Base-by-base conservation (phyloP, 2,113 vertebrate genomes). In the Hippocampus mohnikei region DNA sequence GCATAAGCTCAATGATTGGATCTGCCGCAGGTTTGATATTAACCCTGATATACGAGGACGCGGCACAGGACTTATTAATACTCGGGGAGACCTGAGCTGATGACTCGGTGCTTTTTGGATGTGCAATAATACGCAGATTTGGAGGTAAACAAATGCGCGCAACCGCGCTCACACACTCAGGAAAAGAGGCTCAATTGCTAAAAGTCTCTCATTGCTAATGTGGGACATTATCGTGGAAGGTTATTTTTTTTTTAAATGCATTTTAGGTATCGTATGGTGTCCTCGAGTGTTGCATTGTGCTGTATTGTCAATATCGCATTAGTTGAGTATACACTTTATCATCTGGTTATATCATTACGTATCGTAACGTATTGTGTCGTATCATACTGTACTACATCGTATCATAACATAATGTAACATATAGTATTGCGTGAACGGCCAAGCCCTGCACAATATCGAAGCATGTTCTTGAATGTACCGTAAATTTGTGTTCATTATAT, bases 51-150 rank as follows among this genome's bases (percentile, higher is more conserved):
- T 77, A 70, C 73, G 20, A 84, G 87, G 77, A 67, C 81, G 86
- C 87, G 81, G 86, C 85, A 88, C 72, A 84, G 78, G 82, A 86
- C 84, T 79, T 85, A 83, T 89, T 88, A 89, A 71, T 76, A 75
- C 64, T 66, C 59, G 71, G 70, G 63, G 59, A n/a, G 70, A 56
- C 77, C 56, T 72, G 69, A 87, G 66, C 71, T 50, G 64, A 62
- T 84, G 89, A 88, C 77, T 89, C 85, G 70, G 86, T 83, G 72
- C 33, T 81, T 87, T 88, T 73, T 85, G 25, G 59, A 73, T 69
- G 66, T 59, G 59, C 70, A 56, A 56, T 85, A 80, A 85, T 87
- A 82, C 66, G 48, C 50, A 46, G 63, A 46, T 27, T 46, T 27
- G 41, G 41, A 46, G 15, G 42, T 18, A 65, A 46, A 65, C 63